These are phyloP conservation scores for Mellivora capensis DNA, from an alignment of 2,113 vertebrate genomes.

Conservation along the genomic window DNA sequence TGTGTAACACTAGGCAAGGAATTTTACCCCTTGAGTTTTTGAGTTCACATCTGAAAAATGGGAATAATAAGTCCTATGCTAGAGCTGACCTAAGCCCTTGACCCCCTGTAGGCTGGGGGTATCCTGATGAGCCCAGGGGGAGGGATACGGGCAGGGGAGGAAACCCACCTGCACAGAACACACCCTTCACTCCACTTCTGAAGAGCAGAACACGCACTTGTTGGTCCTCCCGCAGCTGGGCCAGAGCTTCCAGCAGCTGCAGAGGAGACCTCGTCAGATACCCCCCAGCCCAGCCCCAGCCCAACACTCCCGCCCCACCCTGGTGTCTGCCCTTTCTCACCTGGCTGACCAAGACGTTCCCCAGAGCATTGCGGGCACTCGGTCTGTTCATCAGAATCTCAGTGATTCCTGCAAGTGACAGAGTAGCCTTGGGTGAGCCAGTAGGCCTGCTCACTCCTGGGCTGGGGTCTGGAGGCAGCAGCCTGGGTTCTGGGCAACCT, in stretches of 20 bases:
- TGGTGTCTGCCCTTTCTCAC: conserved; percentile 76
- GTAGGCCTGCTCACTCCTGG: neutral
- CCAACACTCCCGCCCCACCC: neutral
- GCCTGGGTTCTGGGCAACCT: neutral
- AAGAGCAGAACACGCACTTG: conserved; percentile 89
- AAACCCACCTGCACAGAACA: conserved; percentile 94
- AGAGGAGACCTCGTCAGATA: neutral
- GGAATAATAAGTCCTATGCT: neutral
- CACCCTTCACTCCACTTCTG: conserved; percentile 90
- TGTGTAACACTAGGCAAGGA: neutral
- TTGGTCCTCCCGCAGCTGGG: conserved; percentile 83
- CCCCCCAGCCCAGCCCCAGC: neutral
- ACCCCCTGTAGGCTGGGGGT: neutral
- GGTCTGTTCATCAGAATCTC: conserved; percentile 93
- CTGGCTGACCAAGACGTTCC: conserved; percentile 91
- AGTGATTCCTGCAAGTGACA: conserved; percentile 81
- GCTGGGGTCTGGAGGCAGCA: neutral
- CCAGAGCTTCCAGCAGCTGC: conserved; percentile 88
- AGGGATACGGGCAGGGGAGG: neutral
- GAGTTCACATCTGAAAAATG: neutral
- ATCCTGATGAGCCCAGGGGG: neutral
- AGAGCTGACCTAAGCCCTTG: neutral
- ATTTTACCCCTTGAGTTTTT: neutral
- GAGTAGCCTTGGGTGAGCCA: neutral
- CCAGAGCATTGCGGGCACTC: conserved; percentile 90